These are phyloP conservation scores for Lacerta viridis DNA, from an alignment of 2,797 vertebrate genomes.

Conservation along the genomic window DNA sequence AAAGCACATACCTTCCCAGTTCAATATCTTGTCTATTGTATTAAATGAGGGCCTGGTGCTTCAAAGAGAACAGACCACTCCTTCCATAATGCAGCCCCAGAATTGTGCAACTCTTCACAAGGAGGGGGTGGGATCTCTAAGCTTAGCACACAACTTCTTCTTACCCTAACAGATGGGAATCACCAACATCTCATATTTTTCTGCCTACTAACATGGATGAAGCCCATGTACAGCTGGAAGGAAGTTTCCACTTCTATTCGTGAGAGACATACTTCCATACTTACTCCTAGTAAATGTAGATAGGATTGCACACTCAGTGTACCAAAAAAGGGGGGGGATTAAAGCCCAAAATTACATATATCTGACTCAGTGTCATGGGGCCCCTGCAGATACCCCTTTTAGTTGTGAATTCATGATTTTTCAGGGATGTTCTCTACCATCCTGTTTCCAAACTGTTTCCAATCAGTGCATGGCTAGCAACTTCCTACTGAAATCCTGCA, in stretches of 20 bases:
- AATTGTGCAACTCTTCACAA: slow-evolving; percentile 34
- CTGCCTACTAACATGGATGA: slow-evolving; percentile 36
- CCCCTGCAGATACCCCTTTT: background rate
- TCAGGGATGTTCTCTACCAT: too few species aligned
- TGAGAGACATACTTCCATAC: background rate
- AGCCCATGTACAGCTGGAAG: background rate
- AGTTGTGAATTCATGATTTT: too few species aligned
- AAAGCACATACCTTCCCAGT: background rate
- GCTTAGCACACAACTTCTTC: slow-evolving; percentile 57
- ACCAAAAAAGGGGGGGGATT: too few species aligned
- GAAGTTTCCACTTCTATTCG: background rate
- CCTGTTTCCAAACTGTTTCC: too few species aligned
- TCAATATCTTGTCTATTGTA: background rate
- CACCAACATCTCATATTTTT: slow-evolving; percentile 66
- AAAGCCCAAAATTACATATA: background rate
- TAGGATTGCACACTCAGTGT: background rate
- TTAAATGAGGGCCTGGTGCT: slow-evolving; percentile 18
- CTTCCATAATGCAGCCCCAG: slow-evolving; percentile 13
- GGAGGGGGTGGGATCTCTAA: slow-evolving; percentile 40
- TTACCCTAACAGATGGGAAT: slow-evolving; percentile 60
- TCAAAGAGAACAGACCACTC: slow-evolving; percentile 40
- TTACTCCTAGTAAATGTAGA: background rate
- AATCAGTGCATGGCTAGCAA: too few species aligned
- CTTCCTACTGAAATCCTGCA: too few species aligned
- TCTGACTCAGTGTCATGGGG: background rate